Evolutionary conservation across 1,140 invertebrate genomes (phyloP).

Genomic region (Drosophila burlai): DNA sequence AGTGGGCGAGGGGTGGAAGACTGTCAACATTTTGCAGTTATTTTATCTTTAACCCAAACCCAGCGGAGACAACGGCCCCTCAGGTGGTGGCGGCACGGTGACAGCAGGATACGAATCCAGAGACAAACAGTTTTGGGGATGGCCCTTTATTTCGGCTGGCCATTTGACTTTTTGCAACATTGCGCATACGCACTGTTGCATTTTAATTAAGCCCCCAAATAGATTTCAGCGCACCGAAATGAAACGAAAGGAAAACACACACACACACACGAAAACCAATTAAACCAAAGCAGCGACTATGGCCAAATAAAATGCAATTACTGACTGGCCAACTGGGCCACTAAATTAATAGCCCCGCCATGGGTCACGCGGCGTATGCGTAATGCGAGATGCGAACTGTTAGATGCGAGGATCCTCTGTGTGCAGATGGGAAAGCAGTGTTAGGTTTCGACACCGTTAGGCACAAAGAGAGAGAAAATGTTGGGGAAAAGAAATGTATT

Average conservation of each 20-base stretch:
- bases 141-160: conserved; percentile 46
- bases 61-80: conserved; percentile 12
- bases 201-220: conserved; percentile 77
- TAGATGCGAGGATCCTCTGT: conserved; percentile 2
- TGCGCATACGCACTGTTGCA: conserved; percentile 77
- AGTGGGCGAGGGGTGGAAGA: conserved; percentile 9
- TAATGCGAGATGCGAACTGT: conserved; percentile 54
- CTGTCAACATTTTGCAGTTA: conserved; percentile 81
- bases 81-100: conserved; percentile 13
- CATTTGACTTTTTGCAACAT: conserved; percentile 77
- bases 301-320: conserved; percentile 79
- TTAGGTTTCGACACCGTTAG: conserved; percentile 18
- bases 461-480: conserved; percentile 3
- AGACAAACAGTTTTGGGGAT: conserved; percentile 33
- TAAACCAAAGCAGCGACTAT: conserved; percentile 74
- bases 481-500: too few species aligned
- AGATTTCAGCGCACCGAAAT: conserved; percentile 59
- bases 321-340: conserved; percentile 47
- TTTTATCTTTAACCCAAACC: conserved; percentile 57
- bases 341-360: conserved; percentile 76
- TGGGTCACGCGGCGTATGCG: conserved; percentile 63
- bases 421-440: conserved; percentile 23
- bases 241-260: conserved; percentile 13
- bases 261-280: conserved; percentile 62
- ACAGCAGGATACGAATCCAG: not conserved